Conservation (phyloP, 2,113 vertebrate genomes). For the Brachyhypopomus occidentalis region DNA sequence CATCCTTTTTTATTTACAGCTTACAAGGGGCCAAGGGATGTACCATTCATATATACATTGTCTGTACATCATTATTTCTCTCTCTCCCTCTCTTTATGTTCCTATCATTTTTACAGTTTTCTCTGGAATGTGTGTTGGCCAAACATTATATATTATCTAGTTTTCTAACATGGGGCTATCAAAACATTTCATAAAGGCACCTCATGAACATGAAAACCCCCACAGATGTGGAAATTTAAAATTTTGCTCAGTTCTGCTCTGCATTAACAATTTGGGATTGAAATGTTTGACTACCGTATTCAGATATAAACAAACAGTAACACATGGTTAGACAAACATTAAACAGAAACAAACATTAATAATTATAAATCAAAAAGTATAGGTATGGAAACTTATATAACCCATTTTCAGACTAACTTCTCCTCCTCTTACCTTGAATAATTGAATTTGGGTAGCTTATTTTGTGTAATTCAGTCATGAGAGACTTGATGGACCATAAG, state of each 20-base stretch:
- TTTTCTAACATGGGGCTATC: too few relatives aligned
- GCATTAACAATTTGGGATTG: not conserved
- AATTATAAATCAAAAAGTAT: conserved; percentile 21
- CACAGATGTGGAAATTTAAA: too few relatives aligned
- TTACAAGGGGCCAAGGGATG: conserved; percentile 18
- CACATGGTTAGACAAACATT: not conserved
- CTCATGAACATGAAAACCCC: too few relatives aligned
- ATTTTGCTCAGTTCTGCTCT: not conserved
- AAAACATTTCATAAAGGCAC: too few relatives aligned
- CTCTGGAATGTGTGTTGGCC: conserved; percentile 35
- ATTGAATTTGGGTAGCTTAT: conserved; percentile 59
- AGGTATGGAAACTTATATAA: conserved; percentile 27
- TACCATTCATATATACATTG: not conserved
- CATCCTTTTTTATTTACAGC: conserved; percentile 45
- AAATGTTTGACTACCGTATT: not conserved
- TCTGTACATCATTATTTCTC: conserved; percentile 15
- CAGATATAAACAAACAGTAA: conserved; percentile 22
- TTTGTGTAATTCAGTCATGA: conserved; percentile 59
- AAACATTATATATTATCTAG: not conserved
- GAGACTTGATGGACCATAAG: conserved; percentile 50
- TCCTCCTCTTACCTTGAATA: conserved; percentile 49
- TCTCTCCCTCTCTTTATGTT: not conserved
- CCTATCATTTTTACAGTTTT: conserved; percentile 24
- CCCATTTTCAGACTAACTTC: conserved; percentile 52
- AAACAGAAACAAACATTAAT: not conserved